Conservation (phyloP, 2,888 invertebrate genomes). For the Euzophera pinguis region DNA sequence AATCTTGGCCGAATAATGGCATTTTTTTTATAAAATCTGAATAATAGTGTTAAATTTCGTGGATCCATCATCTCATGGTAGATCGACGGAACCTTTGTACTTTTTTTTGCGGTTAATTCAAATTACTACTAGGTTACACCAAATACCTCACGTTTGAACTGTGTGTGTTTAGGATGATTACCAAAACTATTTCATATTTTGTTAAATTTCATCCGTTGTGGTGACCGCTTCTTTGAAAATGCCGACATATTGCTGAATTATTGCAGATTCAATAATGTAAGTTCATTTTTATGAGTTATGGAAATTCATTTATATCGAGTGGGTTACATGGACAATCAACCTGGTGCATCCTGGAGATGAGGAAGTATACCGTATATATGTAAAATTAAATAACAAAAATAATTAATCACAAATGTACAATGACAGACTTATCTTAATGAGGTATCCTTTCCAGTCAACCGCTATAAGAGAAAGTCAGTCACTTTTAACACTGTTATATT, state of each 20-base stretch:
- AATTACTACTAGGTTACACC: slow-evolving; percentile 9
- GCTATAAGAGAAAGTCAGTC: too few species aligned
- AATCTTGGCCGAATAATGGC: slow-evolving; percentile 58
- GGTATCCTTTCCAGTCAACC: too few species aligned
- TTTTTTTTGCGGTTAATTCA: slow-evolving; percentile 20
- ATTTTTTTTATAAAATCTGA: slow-evolving; percentile 54
- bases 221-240: not conserved
- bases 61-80: slow-evolving; percentile 64
- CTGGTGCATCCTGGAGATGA: too few species aligned
- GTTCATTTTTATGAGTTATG: too few species aligned
- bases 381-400: too few species aligned
- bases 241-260: not conserved
- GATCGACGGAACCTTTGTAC: slow-evolving; percentile 56
- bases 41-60: slow-evolving; percentile 76
- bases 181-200: slow-evolving; percentile 6
- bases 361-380: too few species aligned
- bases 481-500: too few species aligned
- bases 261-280: not conserved
- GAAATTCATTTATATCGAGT: too few species aligned
- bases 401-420: too few species aligned
- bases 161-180: slow-evolving; percentile 12
- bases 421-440: too few species aligned
- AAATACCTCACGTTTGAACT: slow-evolving; percentile 10
- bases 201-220: not conserved
- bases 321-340: too few species aligned